A percentile compares a stretch with the other conserved stretches of the same genome.
Evolutionary conservation across 1,140 invertebrate genomes (phyloP).

Genomic region (Dreissena rostriformis): DNA sequence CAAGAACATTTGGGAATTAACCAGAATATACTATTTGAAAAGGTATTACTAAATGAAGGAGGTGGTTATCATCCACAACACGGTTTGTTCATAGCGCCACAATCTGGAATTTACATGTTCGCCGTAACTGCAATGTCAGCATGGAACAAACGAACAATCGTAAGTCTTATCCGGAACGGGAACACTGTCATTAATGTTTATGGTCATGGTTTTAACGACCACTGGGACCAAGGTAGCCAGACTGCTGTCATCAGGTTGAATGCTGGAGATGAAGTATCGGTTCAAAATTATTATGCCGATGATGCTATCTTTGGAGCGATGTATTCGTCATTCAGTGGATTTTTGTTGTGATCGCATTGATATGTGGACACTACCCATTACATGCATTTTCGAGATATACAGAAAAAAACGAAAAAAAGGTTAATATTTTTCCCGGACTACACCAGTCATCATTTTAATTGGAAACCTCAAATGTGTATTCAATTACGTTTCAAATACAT

Average conservation of each 20-base stretch:
- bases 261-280: neutral
- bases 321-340: neutral
- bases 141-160: neutral
- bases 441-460: too few species aligned
- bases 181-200: neutral
- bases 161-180: neutral
- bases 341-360: neutral
- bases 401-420: too few species aligned
- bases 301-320: neutral
- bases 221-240: neutral
- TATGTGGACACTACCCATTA: too few species aligned
- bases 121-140: neutral
- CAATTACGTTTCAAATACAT: too few species aligned
- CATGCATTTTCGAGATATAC: too few species aligned
- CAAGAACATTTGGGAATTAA: neutral
- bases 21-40: slow-evolving; percentile 3
- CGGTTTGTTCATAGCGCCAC: slow-evolving; percentile 5
- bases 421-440: too few species aligned
- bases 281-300: neutral
- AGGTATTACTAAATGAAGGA: slow-evolving; percentile 7
- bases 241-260: neutral
- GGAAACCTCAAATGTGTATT: too few species aligned
- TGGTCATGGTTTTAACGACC: neutral
- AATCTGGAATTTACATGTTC: slow-evolving; percentile 9
- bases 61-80: neutral